Evolutionary conservation across 1,140 invertebrate genomes (phyloP).

Genomic region (Drosophila pectinifera): DNA sequence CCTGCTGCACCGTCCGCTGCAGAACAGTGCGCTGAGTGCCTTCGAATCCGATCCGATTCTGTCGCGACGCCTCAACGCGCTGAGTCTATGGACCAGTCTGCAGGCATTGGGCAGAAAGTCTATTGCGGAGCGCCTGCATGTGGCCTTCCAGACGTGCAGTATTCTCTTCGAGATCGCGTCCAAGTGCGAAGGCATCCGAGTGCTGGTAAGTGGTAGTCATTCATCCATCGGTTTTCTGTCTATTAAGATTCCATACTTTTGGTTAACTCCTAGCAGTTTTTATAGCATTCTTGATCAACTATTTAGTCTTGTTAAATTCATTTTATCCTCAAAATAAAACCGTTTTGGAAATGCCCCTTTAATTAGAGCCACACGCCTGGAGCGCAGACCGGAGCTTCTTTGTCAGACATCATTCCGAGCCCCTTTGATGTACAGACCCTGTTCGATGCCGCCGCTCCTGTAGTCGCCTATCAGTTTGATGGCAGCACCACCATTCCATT

Average conservation of each 20-base stretch:
- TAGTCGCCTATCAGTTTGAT: conserved; percentile 95
- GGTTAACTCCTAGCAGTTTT: too few relatives aligned
- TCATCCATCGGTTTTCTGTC: too few relatives aligned
- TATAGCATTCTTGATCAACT: too few relatives aligned
- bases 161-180: conserved; percentile 90
- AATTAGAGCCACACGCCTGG: conserved; percentile 78
- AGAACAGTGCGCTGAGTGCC: conserved; percentile 89
- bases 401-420: conserved; percentile 77
- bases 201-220: conserved; percentile 87
- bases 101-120: conserved; percentile 92
- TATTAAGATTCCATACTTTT: too few relatives aligned
- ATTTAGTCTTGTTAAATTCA: too few relatives aligned
- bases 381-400: conserved; percentile 67
- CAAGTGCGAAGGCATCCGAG: conserved; percentile 89
- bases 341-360: too few relatives aligned
- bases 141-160: conserved; percentile 91
- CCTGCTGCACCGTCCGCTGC: conserved; percentile 86
- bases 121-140: conserved; percentile 89
- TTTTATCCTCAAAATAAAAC: not conserved
- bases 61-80: conserved; percentile 89
- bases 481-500: conserved; percentile 85
- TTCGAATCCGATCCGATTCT: conserved; percentile 89
- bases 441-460: conserved; percentile 93
- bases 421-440: conserved; percentile 81
- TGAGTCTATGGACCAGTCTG: conserved; percentile 93